Evolutionary conservation across 2,797 vertebrate species (phyloP).

Genomic region (Bradypodion ventrale): DNA sequence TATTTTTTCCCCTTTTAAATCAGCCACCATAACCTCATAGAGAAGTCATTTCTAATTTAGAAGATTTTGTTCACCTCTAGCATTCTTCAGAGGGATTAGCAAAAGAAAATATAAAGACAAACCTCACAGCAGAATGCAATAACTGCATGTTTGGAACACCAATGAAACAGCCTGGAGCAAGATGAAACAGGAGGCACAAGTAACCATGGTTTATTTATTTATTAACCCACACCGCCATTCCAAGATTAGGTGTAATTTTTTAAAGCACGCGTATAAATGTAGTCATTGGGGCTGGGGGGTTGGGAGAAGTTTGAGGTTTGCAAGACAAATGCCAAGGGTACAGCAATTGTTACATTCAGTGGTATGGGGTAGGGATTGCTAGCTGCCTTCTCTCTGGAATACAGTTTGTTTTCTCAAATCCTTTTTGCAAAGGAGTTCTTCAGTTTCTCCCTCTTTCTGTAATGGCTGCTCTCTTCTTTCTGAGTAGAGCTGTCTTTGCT

Average conservation of each 20-base stretch:
- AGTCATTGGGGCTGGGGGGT: not conserved
- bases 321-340: not conserved
- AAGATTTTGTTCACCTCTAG: slow-evolving; percentile 45
- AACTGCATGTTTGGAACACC: slow-evolving; percentile 58
- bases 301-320: not conserved
- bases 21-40: not conserved
- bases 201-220: slow-evolving; percentile 57
- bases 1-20: not conserved
- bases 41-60: slow-evolving; percentile 63
- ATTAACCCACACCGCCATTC: not conserved
- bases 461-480: too few relatives aligned
- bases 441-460: too few relatives aligned
- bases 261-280: not conserved
- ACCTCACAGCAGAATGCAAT: slow-evolving; percentile 57
- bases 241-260: not conserved
- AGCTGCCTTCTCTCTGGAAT: too few relatives aligned
- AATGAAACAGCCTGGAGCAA: slow-evolving; percentile 65
- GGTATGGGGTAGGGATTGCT: too few relatives aligned
- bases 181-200: slow-evolving; percentile 65
- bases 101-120: slow-evolving; percentile 66
- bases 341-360: not conserved
- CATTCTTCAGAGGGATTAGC: slow-evolving; percentile 67
- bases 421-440: too few relatives aligned
- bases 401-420: too few relatives aligned
- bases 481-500: too few relatives aligned